Evolutionary conservation across 2,888 invertebrate genomes (phyloP), one percentile per base, ranked within the genome.

Genomic region (Ischnus inquisitorius): DNA sequence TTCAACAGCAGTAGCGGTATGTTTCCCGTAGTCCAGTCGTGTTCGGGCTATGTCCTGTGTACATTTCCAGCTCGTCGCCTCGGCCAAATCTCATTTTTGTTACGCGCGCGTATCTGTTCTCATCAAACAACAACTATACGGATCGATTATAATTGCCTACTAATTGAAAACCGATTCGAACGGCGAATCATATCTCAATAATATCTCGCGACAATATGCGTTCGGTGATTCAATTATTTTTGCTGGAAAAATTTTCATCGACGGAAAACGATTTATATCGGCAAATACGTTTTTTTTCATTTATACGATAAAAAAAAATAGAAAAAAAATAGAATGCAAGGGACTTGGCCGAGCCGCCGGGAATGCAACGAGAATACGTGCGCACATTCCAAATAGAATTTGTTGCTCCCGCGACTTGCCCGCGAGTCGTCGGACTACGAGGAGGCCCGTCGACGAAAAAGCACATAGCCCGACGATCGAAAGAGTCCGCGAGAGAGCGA

Each of bases 301-400:
- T 3, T 16, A 3, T 6, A 16, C 6, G 19, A 39, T 16, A 39
- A 25, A 28, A 22, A 28, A 8, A 3, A n/a, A 16, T n/a, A 34
- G 25, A 41, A 64, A 64, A 39, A 64, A 71, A 22, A 22, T 0
- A 34, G n/a, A 34, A 28, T 8, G 48, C 34, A 60, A 14, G 25
- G 6, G 41, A 41, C 41, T 54, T 3, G 57, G 8, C 25, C 69
- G 69, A 71, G 51, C 41, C 71, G 71, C 57, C 57, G 69, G 22
- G 39, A 19, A 34, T 10, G 6, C 54, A 8, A 19, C 54, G 51
- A 22, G n/a, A 69, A 69, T 51, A 34, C 34, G 69, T 68, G 68
- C 67, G 28, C n/a, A 34, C 48, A 25, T 22, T 54, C 34, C 4
- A 64, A 14, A 68, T 16, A 28, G 51, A 48, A 19, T 54, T 54